These are phyloP conservation scores for Galaxea fascicularis DNA, from an alignment of 92 coral and sea anemone genomes.

Conservation along the genomic window DNA sequence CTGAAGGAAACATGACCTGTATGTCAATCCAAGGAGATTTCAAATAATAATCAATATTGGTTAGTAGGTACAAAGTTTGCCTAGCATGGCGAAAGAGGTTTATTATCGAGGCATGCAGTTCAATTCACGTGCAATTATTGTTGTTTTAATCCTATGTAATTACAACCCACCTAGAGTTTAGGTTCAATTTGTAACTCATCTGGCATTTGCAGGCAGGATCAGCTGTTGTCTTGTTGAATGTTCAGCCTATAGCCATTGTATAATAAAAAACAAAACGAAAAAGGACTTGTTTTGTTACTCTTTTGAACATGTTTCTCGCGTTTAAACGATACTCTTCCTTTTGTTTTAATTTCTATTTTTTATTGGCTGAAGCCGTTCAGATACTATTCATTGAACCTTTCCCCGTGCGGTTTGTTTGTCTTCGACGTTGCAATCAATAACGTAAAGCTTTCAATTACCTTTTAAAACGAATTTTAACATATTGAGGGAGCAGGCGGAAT, in stretches of 20 bases:
- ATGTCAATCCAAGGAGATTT: not conserved
- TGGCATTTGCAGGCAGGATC: not conserved
- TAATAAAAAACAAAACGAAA: not conserved
- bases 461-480: conserved; percentile 7
- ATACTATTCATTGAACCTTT: not conserved
- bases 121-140: conserved; percentile 8
- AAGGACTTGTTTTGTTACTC: not conserved
- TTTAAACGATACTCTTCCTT: not conserved
- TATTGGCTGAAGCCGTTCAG: not conserved
- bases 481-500: not conserved
- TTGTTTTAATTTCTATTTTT: not conserved
- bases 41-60: not conserved
- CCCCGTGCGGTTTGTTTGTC: not conserved
- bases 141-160: conserved; percentile 15
- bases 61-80: conserved; percentile 1
- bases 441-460: not conserved
- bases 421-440: not conserved
- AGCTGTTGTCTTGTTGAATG: not conserved
- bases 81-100: not conserved
- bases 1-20: not conserved
- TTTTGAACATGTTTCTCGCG: not conserved
- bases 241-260: conserved; percentile 8
- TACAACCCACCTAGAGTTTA: not conserved
- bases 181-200: not conserved
- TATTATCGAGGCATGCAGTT: not conserved